phyloP scores from a whole-genome alignment of 2,113 vertebrate species.

The Heteronetta atricapilla region DNA sequence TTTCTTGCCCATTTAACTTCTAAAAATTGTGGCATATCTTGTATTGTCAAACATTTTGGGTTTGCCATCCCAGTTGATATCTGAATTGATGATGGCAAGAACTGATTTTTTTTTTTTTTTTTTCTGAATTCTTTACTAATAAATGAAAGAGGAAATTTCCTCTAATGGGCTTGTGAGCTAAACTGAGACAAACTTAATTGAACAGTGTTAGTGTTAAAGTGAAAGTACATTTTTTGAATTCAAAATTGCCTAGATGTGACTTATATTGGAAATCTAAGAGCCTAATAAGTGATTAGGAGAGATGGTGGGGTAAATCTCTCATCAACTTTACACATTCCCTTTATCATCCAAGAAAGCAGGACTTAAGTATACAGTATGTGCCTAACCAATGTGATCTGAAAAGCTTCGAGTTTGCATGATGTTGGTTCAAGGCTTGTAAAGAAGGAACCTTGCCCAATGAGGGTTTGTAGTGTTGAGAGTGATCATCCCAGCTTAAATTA shows the following conservation, averaged over 20 bases:
- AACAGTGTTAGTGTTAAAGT: background rate
- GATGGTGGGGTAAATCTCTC: background rate
- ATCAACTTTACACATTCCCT: background rate
- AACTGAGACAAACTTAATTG: background rate
- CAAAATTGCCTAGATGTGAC: background rate
- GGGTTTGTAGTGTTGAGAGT: background rate
- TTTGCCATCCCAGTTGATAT: background rate
- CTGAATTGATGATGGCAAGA: background rate
- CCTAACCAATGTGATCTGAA: background rate
- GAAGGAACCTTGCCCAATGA: rapidly evolving
- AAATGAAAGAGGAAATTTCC: background rate
- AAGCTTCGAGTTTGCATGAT: background rate
- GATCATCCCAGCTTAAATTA: background rate
- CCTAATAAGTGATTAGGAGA: background rate
- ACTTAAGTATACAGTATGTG: background rate
- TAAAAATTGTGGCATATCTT: background rate
- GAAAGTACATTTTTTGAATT: background rate
- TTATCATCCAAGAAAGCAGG: background rate
- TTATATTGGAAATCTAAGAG: background rate
- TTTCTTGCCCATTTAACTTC: background rate
- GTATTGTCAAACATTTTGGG: background rate
- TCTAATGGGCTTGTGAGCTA: background rate
- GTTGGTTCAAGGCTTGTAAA: background rate
- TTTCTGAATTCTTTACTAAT: background rate
- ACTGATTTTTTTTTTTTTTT: background rate